These are phyloP conservation scores for Clusia tigrina DNA, from an alignment of 2,888 invertebrate species.

Conservation along the genomic window DNA sequence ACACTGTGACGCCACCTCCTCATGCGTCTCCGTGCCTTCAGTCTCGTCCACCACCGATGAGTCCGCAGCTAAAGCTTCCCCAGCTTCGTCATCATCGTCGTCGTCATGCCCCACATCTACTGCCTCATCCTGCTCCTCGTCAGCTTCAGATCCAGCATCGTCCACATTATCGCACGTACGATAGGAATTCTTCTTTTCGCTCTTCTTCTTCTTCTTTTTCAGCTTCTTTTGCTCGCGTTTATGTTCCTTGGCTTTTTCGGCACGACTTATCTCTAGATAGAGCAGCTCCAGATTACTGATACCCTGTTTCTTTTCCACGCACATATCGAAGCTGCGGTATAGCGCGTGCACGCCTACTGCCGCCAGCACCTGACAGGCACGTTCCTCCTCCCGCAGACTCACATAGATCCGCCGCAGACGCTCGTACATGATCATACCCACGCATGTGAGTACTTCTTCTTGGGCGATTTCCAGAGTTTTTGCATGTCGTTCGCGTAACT, in stretches of 20 bases:
- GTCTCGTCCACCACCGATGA: constrained; percentile 13
- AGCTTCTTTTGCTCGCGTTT: constrained; percentile 88
- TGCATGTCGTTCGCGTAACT: constrained; percentile 89
- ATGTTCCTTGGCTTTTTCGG: constrained; percentile 84
- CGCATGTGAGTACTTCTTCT: constrained; percentile 93
- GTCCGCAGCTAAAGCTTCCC: constrained; percentile 29
- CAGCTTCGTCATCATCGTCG: constrained; percentile 26
- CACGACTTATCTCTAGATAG: constrained; percentile 86
- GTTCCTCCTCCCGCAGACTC: constrained; percentile 87
- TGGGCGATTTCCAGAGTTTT: constrained; percentile 97
- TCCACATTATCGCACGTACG: constrained; percentile 42
- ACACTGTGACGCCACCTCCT: constrained; percentile 23
- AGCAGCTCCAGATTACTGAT: constrained; percentile 87
- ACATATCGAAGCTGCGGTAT: constrained; percentile 88
- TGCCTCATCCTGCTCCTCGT: constrained; percentile 57
- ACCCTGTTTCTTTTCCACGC: constrained; percentile 87
- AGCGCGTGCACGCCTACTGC: constrained; percentile 88
- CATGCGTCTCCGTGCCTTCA: constrained; percentile 21
- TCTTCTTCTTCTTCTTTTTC: constrained; percentile 78
- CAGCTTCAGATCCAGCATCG: constrained; percentile 64
- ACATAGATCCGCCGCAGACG: constrained; percentile 86
- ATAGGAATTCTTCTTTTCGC: constrained; percentile 64
- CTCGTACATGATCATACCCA: constrained; percentile 93
- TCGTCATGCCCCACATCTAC: constrained; percentile 30
- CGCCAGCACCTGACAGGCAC: constrained; percentile 92